A percentile compares a stretch with the other conserved stretches of the same genome.
These are phyloP conservation scores for Watsonalla cultraria DNA, from an alignment of 2,888 invertebrate species.

Conservation along the genomic window DNA sequence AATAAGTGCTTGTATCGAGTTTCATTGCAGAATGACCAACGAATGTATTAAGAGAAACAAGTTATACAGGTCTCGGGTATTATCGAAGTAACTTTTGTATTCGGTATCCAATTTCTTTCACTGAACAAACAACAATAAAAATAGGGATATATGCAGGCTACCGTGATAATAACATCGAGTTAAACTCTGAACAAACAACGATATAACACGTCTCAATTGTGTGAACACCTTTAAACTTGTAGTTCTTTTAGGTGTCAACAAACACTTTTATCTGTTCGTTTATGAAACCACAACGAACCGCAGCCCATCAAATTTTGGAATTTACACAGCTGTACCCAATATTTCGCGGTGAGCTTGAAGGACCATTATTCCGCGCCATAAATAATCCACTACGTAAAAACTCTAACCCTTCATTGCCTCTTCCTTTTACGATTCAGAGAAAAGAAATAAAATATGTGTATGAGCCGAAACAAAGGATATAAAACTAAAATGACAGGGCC, in stretches of 20 bases:
- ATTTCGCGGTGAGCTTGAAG: slow-evolving; percentile 45
- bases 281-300: slow-evolving; percentile 5
- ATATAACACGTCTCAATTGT: slow-evolving; percentile 27
- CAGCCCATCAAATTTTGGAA: slow-evolving; percentile 35
- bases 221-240: slow-evolving; percentile 22
- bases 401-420: slow-evolving; percentile 75
- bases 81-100: slow-evolving; percentile 47
- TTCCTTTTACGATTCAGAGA: slow-evolving; percentile 75
- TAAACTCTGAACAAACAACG: slow-evolving; percentile 34
- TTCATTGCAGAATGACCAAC: slow-evolving; percentile 30
- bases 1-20: slow-evolving; percentile 22
- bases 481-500: slow-evolving; percentile 74
- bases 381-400: slow-evolving; percentile 69
- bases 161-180: slow-evolving; percentile 49
- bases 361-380: slow-evolving; percentile 71
- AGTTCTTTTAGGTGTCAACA: slow-evolving; percentile 5
- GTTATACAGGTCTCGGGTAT: slow-evolving; percentile 51
- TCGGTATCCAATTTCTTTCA: slow-evolving; percentile 57
- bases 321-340: slow-evolving; percentile 55
- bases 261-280: slow-evolving; percentile 6
- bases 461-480: slow-evolving; percentile 72
- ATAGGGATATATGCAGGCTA: slow-evolving; percentile 43
- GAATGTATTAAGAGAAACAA: slow-evolving; percentile 42
- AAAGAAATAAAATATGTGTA: slow-evolving; percentile 71
- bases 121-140: slow-evolving; percentile 47